Base-by-base conservation (phyloP, 2,113 vertebrate genomes). In the Scytalopus superciliaris region DNA sequence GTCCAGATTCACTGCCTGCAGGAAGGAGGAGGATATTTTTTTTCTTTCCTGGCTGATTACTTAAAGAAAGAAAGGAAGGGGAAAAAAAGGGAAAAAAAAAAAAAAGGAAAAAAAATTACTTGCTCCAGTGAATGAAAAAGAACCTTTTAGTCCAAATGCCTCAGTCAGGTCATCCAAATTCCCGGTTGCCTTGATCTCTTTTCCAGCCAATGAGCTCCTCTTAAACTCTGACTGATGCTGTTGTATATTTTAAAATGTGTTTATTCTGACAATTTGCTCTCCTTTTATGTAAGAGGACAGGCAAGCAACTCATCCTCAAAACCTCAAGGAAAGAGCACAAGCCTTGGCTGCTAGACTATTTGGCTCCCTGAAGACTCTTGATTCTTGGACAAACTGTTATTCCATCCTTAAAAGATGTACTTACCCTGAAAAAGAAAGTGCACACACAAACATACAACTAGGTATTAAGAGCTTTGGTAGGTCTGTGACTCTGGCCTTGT, bases 241-340 rank as follows among this genome's bases (percentile, higher is more conserved):
- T 64, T 10, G 4, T 87, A 74, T 94, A 93, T 96, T 96, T 93
- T 12, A 95, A 96, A 97, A 96, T 92, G 85, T 96, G 95, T 97
- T 96, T 97, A 89, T 94, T 91, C 94, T 89, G 95, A 97, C 93
- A 97, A 90, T 96, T 95, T 93, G 77, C 88, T 95, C 4, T 68
- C 82, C 93, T 96, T 97, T 96, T 96, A 96, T 95, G 84, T 95
- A 96, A 97, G 87, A 94, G 31, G 86, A 95, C 93, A 95, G 77
- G 93, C 88, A 89, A 94, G 85, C 30, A 94, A 95, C 88, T 80
- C 94, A 94, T 87, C 92, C 78, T 47, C 55, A 37, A 97, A 97
- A 94, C 94, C 93, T 92, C 95, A 97, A 93, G 76, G 80, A 95
- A 95, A 87, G 55, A 95, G 75, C 80, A 92, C 63, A 96, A 92